Conservation (phyloP, 2,113 vertebrate genomes). For the Atlantisia rogersi region DNA sequence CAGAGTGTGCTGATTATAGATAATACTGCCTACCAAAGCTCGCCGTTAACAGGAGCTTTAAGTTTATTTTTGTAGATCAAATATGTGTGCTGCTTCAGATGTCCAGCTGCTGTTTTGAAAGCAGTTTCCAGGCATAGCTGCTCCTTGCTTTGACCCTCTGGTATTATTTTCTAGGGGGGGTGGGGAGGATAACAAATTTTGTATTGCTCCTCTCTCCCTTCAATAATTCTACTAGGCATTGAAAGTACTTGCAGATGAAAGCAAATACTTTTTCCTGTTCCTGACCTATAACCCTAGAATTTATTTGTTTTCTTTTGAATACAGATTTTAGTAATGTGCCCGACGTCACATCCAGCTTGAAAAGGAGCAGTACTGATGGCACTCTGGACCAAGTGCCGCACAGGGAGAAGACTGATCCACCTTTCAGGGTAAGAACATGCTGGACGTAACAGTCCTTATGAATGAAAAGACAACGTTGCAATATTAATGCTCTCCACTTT, state of each 20-base stretch:
- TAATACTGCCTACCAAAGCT: conserved; percentile 16
- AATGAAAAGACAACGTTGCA: not conserved
- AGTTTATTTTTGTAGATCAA: conserved; percentile 21
- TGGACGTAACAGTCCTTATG: not conserved
- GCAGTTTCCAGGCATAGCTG: not conserved
- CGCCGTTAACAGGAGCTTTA: not conserved
- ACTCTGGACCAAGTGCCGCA: conserved; percentile 70
- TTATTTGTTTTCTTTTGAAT: conserved; percentile 17
- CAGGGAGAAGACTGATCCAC: conserved; percentile 68
- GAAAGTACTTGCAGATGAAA: not conserved
- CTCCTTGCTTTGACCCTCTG: not conserved
- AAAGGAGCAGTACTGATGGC: conserved; percentile 79
- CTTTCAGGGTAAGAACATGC: conserved; percentile 76
- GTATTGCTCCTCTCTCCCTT: not conserved
- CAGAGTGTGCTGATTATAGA: conserved; percentile 23
- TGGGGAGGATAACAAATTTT: not conserved
- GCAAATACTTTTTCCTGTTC: not conserved
- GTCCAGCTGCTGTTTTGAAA: conserved; percentile 20
- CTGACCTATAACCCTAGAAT: not conserved
- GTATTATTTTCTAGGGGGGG: not conserved
- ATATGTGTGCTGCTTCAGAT: not conserved
- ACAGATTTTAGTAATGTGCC: conserved; percentile 83
- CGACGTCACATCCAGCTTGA: conserved; percentile 74
- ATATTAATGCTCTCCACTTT: not conserved
- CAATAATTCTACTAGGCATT: not conserved